These are phyloP conservation scores for Theristicus caerulescens DNA, from an alignment of 2,113 vertebrate species.

Conservation along the genomic window DNA sequence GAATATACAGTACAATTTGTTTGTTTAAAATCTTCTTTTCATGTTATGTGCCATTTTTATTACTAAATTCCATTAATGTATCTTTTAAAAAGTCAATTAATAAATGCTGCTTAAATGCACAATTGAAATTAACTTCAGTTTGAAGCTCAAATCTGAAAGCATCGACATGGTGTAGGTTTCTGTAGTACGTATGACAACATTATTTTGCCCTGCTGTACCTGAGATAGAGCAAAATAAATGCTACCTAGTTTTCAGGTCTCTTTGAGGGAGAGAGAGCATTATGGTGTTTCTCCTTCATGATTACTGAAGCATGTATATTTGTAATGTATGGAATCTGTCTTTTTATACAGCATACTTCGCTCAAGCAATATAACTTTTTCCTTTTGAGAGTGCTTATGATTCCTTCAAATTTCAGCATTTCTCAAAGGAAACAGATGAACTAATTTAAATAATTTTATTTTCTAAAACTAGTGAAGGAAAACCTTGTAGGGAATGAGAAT, in stretches of 20 bases:
- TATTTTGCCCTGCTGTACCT: not conserved
- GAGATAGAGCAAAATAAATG: not conserved
- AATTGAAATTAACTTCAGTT: not conserved
- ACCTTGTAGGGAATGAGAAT: not conserved
- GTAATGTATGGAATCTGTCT: not conserved
- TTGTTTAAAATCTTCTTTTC: not conserved
- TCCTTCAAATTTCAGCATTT: not conserved
- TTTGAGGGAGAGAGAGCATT: not conserved
- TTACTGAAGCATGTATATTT: not conserved
- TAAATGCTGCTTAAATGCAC: not conserved
- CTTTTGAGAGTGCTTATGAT: not conserved
- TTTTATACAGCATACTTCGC: not conserved
- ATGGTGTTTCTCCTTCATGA: not conserved
- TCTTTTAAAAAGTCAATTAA: not conserved
- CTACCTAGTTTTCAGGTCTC: not conserved
- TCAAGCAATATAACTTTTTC: not conserved
- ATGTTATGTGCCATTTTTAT: not conserved
- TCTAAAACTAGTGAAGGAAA: not conserved
- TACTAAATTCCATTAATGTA: not conserved
- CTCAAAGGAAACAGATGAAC: not conserved
- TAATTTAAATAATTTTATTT: not conserved
- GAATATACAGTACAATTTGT: not conserved
- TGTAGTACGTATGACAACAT: not conserved
- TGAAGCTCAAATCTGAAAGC: not conserved
- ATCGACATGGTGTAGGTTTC: not conserved